Base-by-base conservation (phyloP, 2,113 vertebrate species). In the Semicossyphus pulcher region DNA sequence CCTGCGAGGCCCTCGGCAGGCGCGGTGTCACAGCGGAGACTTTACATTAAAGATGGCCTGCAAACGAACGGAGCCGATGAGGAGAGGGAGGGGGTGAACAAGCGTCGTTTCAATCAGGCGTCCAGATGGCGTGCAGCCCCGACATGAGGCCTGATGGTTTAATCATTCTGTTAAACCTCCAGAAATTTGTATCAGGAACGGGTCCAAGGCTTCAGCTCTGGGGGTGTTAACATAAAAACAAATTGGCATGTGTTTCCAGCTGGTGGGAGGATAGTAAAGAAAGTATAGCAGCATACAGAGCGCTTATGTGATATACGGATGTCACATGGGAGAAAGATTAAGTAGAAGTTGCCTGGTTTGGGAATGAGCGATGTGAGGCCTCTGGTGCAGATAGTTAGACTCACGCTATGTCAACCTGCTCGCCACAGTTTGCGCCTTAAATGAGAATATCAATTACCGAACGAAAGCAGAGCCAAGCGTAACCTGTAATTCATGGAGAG, bases 321-420 rank as follows among this genome's bases (percentile, higher is more conserved):
- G 21, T 49, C 67, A 71, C 80, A 85, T 83, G 86, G 85, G 86
- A 81, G 85, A 91, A 60, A 84, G 80, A 93, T 93, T 90, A 89
- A 84, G 64, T 32, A 75, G 25, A 85, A 88, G 89, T 80, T 69
- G 74, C 56, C 31, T 70, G 70, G 49, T 83, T 74, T 80, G 66
- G 64, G 83, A 85, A 72, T 44, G 65, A 78, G 44, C 67, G 48
- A 79, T 80, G 58, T 57, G 76, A 89, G 86, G 72, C 87, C 75
- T 79, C 65, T 20, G 58, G 57, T n/a, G 73, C 65, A 77, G 83
- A 85, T 88, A 53, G 61, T 89, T 87, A 82, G 67, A 87, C 83
- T 79, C 75, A 92, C 74, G 77, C 78, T 48, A 18, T 47, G 67
- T 2, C 8, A 25, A 76, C 60, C 64, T 28, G 53, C 70, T 83